Evolutionary conservation across 2,888 invertebrate genomes (phyloP).

Genomic region (Meteorus cinctellus): DNA sequence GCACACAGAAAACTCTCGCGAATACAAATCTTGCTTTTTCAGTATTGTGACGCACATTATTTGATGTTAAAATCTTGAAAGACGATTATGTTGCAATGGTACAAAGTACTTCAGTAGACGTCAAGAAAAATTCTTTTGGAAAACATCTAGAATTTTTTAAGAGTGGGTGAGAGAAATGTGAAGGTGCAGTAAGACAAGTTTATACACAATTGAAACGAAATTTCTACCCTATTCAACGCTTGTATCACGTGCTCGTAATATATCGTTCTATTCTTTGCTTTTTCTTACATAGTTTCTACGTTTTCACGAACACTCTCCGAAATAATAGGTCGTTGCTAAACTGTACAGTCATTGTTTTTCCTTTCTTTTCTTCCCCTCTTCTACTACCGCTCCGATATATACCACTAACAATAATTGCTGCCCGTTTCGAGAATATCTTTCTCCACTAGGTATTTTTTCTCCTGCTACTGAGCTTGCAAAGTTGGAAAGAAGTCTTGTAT

Average conservation of each 20-base stretch:
- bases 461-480: slow-evolving; percentile 12
- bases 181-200: background rate
- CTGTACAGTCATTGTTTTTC: slow-evolving; percentile 10
- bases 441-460: slow-evolving; percentile 2
- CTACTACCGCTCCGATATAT: slow-evolving; percentile 19
- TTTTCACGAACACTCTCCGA: slow-evolving; percentile 32
- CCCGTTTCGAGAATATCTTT: slow-evolving; percentile 17
- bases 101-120: background rate
- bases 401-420: slow-evolving; percentile 34
- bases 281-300: slow-evolving; percentile 18
- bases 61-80: background rate
- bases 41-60: slow-evolving; percentile 2
- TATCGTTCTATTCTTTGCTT: slow-evolving; percentile 24
- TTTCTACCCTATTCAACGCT: background rate
- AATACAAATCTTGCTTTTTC: slow-evolving; percentile 30
- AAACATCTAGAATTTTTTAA: background rate
- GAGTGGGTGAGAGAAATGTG: background rate
- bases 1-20: slow-evolving; percentile 18
- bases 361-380: slow-evolving; percentile 10
- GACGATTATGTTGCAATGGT: background rate
- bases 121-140: background rate
- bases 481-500: slow-evolving; percentile 15
- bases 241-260: slow-evolving; percentile 27
- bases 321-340: slow-evolving; percentile 42
- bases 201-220: slow-evolving; percentile 2